phyloP scores from a whole-genome alignment of 2,113 vertebrate species.

The Brachyistius frenatus region DNA sequence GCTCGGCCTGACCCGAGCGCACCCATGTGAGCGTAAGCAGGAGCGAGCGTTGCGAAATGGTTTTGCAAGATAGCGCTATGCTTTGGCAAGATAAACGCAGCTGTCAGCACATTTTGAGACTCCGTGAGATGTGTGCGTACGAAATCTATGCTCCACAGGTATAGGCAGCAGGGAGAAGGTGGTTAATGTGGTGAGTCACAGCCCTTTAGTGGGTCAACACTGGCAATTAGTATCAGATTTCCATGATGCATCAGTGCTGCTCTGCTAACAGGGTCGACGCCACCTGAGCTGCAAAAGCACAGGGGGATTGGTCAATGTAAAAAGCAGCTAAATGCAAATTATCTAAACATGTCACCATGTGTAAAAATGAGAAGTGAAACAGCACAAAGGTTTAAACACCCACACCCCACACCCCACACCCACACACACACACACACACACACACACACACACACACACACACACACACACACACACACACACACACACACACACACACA shows the following conservation, averaged over 20 bases:
- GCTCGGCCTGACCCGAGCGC: slow-evolving; percentile 62
- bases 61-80: slow-evolving; percentile 79
- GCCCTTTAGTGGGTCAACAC: slow-evolving; percentile 48
- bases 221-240: slow-evolving; percentile 70
- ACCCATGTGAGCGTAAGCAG: slow-evolving; percentile 52
- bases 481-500: background rate
- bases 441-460: too few species aligned
- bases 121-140: slow-evolving; percentile 28
- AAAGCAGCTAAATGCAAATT: slow-evolving; percentile 61
- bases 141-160: slow-evolving; percentile 57
- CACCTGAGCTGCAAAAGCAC: slow-evolving; percentile 62
- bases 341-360: slow-evolving; percentile 32
- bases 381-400: slow-evolving; percentile 32
- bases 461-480: too few species aligned
- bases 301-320: slow-evolving; percentile 41
- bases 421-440: too few species aligned
- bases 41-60: slow-evolving; percentile 74
- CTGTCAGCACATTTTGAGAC: slow-evolving; percentile 72
- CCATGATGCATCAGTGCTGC: slow-evolving; percentile 63
- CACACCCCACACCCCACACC: background rate
- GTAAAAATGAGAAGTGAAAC: slow-evolving; percentile 67
- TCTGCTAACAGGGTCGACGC: slow-evolving; percentile 20
- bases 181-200: slow-evolving; percentile 57
- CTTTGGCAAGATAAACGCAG: slow-evolving; percentile 73
- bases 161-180: slow-evolving; percentile 35